Evolutionary conservation across 2,797 vertebrate genomes (phyloP).

Genomic region (Pachyuromys duprasi): DNA sequence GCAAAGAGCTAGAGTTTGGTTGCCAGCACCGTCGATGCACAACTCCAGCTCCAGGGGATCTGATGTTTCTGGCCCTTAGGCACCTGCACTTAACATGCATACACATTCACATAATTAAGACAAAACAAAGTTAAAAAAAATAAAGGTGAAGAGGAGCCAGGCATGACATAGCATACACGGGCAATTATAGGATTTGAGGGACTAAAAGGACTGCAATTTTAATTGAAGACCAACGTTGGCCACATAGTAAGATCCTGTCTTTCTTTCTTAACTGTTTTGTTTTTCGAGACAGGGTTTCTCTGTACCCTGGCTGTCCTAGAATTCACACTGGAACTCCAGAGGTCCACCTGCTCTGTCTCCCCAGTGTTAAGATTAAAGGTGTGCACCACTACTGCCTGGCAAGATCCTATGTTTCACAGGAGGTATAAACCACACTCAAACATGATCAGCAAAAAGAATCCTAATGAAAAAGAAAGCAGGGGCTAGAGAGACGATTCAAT

Average conservation of each 20-base stretch:
- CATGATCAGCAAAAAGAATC: background rate
- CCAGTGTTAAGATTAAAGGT: no score
- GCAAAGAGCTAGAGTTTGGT: background rate
- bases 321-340: no score
- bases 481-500: background rate
- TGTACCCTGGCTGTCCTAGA: no score
- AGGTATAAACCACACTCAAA: constrained; percentile 54
- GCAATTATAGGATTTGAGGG: background rate
- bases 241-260: background rate
- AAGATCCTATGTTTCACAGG: background rate
- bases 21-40: background rate
- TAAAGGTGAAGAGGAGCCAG: background rate
- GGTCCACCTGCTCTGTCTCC: no score
- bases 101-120: background rate
- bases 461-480: constrained; percentile 36
- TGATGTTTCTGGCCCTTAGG: background rate
- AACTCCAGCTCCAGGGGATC: background rate
- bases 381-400: no score
- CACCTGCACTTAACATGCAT: background rate
- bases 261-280: no score
- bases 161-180: background rate
- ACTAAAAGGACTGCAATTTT: background rate
- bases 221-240: background rate
- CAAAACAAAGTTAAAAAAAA: background rate
- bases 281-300: no score